Conservation (phyloP, 2,888 invertebrate genomes). For the Monoplex corrugatus region DNA sequence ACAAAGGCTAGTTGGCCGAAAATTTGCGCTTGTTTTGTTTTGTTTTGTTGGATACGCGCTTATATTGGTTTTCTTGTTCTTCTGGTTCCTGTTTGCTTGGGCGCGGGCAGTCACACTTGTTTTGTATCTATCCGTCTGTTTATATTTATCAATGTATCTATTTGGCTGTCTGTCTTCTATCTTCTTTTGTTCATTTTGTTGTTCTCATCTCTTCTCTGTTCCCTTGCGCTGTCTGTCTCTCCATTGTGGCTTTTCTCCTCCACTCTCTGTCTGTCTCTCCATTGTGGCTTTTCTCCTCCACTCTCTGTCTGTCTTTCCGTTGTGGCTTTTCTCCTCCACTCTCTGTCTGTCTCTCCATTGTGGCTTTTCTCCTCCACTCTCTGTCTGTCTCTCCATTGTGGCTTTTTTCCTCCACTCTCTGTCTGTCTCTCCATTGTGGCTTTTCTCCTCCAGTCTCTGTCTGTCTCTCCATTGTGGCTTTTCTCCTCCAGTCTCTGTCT, state of each 20-base stretch:
- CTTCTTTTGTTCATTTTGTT: not conserved
- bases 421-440: no score
- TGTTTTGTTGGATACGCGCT: no score
- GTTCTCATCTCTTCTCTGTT: no score
- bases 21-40: no score
- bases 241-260: no score
- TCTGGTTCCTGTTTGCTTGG: no score
- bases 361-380: not conserved
- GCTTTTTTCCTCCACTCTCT: no score
- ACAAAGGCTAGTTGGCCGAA: no score
- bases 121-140: not conserved
- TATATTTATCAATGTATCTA: not conserved
- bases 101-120: no score
- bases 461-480: not conserved
- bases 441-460: not conserved
- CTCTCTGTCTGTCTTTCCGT: not conserved
- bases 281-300: not conserved
- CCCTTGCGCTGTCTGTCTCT: not conserved
- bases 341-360: not conserved
- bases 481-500: not conserved
- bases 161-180: no score
- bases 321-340: not conserved
- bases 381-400: not conserved
- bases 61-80: no score
- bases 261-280: not conserved